These are phyloP conservation scores for Corythoichthys intestinalis DNA, from an alignment of 2,113 vertebrate species.

Conservation along the genomic window DNA sequence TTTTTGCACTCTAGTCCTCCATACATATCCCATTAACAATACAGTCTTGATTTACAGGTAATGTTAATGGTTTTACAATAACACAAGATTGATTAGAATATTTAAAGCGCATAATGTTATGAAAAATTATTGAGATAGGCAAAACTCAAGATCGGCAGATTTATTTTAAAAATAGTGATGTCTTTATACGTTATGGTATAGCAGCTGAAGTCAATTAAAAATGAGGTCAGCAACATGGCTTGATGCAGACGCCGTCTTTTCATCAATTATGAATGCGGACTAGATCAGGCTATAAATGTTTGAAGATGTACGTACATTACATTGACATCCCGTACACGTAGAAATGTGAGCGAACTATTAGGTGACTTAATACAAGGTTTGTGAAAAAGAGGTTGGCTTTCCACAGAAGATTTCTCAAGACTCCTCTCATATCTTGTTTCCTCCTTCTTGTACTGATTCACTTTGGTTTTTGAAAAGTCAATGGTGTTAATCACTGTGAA, in stretches of 20 bases:
- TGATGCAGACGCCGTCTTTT: conserved; percentile 3
- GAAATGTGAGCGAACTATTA: not conserved
- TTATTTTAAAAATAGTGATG: no score
- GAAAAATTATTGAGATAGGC: no score
- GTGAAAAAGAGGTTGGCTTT: no score
- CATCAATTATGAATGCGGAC: conserved; percentile 59
- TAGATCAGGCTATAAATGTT: conserved; percentile 45
- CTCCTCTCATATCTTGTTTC: conserved; percentile 34
- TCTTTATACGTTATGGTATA: no score
- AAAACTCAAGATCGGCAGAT: no score
- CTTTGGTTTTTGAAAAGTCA: conserved; percentile 26
- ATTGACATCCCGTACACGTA: conserved; percentile 3
- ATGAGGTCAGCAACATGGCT: conserved; percentile 14
- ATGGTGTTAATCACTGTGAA: conserved; percentile 35
- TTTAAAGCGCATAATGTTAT: no score
- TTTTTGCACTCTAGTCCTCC: no score
- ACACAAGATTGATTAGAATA: no score
- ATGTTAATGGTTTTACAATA: no score
- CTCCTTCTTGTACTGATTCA: conserved; percentile 58
- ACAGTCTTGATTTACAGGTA: no score
- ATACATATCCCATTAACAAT: no score
- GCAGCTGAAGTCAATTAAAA: conserved; percentile 1
- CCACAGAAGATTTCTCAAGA: conserved; percentile 4
- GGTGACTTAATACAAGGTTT: not conserved
- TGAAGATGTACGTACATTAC: not conserved